Conservation (phyloP, 2,113 vertebrate species). For the Microtus oregoni region DNA sequence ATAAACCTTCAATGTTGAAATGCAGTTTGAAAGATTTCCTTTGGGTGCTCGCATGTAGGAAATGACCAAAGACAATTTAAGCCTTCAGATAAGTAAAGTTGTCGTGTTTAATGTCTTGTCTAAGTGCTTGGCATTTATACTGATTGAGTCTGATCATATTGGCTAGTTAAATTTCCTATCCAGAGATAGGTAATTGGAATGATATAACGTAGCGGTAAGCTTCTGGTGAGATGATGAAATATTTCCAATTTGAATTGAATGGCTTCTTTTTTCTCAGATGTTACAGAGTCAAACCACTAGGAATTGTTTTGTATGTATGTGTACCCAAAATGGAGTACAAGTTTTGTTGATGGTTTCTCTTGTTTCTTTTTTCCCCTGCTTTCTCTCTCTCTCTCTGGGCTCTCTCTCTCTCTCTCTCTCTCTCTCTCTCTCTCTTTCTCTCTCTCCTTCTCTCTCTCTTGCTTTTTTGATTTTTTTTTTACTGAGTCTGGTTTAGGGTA, state of each 20-base stretch:
- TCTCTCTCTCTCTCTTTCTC: not conserved
- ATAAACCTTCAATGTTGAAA: constrained; percentile 55
- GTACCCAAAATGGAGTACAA: not conserved
- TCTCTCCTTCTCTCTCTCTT: not conserved
- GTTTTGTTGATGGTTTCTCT: not conserved
- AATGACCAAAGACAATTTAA: constrained; percentile 84
- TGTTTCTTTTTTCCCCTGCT: not conserved
- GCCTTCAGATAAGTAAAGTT: constrained; percentile 79
- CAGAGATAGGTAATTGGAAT: constrained; percentile 61
- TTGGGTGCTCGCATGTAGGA: constrained; percentile 80
- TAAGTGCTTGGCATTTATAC: constrained; percentile 75
- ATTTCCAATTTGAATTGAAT: constrained; percentile 71
- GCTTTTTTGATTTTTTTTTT: not conserved
- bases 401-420: not conserved
- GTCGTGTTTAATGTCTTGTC: constrained; percentile 79
- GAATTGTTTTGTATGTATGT: not conserved
- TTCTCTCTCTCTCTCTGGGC: not conserved
- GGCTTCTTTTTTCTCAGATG: not conserved
- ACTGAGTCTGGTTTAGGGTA: not conserved
- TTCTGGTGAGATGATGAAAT: constrained; percentile 58
- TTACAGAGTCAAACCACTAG: not conserved
- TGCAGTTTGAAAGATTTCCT: constrained; percentile 71
- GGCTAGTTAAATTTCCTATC: constrained; percentile 83
- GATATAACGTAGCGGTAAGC: not conserved
- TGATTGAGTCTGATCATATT: constrained; percentile 78